Evolutionary conservation across 2,113 vertebrate species (phyloP), one percentile per base, ranked within the genome.

Genomic region (Columba livia): DNA sequence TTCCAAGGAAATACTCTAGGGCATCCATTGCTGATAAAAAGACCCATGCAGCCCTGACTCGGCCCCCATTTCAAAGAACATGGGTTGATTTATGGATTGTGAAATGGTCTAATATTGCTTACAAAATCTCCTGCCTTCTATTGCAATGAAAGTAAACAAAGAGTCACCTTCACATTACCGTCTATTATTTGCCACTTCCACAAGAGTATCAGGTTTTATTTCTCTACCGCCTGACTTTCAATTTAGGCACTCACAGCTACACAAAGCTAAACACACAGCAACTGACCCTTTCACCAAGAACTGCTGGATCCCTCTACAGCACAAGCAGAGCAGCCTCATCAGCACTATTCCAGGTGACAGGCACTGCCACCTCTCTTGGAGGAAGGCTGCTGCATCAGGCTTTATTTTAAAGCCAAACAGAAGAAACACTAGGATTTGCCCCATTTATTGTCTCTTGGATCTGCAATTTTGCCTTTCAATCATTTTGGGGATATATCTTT

Each of bases 291-390:
- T 69, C 48, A 56, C 57, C 48, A 64, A 64, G 78, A 66, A 62
- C 21, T 62, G 56, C 62, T 64, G 53, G 36, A 79, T 64, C 48
- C 48, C 57, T 40, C 11, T 6, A 8, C 26, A 86, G 53, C 0
- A 0, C 1, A 5, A 70, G n/a, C 48, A 85, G 48, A 75, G 69
- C 77, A 73, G 32, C 20, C 34, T 58, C 44, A 60, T 42, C 42
- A 1, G 2, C 47, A 70, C 50, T 0, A 0, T 7, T 12, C 23
- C 47, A 71, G 56, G 19, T 1, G 2, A 86, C 15, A 54, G 38
- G 25, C 17, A 26, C 13, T 42, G 15, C 26, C 6, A 0, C 23
- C 18, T 21, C 51, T 79, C 36, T 28, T 58, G 24, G 2, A 4
- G 57, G n/a, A 79, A 61, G 40, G 44, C 56, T 81, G 70, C 26